Base-by-base conservation (phyloP, 2,113 vertebrate species). In the Seriola aureovittata region DNA sequence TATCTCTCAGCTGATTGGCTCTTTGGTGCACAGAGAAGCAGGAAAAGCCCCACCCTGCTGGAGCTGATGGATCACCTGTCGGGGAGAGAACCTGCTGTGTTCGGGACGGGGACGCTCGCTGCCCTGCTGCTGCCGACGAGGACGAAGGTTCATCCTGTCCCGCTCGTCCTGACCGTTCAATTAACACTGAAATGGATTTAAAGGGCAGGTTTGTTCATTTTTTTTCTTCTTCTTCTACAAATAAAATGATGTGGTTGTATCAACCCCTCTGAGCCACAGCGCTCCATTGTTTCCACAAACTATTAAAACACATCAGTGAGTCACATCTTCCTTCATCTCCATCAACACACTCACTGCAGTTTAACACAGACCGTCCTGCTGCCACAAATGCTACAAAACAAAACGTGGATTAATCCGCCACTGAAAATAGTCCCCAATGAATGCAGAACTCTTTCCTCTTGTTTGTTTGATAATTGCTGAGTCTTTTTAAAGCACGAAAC, bases 51-150 rank as follows among this genome's bases (percentile, higher is more conserved):
- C 72, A 1, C 69, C 76, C 44, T 59, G 36, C 78, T 3, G 57
- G 13, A 55, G 67, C 73, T 91, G 89, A 89, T 82, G 65, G 87
- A 93, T 89, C 82, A 82, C 87, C 87, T 88, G 88, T 85, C 82
- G 32, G 14, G 5, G 52, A 44, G 42, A 44, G 71, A 36, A 67
- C 71, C 74, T 69, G 80, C 73, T 62, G 78, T 40, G 77, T 36
- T 44, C 8, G 17, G 71, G 63, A 57, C 54, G 29, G 29, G 59
- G 68, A 74, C 71, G 5, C 59, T 62, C 25, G 57, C 63, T 58
- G 25, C 14, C 21, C 60, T 14, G 48, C 72, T 71, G 46, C 63
- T 14, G 19, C 52, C 2, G 58, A 62, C 58, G 64, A 59, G 58
- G 86, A 87, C 34, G 21, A 8, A 7, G 69, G 57, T 57, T 67